These are phyloP conservation scores for Blastobasis adustella DNA, from an alignment of 2,888 invertebrate species.

Conservation along the genomic window DNA sequence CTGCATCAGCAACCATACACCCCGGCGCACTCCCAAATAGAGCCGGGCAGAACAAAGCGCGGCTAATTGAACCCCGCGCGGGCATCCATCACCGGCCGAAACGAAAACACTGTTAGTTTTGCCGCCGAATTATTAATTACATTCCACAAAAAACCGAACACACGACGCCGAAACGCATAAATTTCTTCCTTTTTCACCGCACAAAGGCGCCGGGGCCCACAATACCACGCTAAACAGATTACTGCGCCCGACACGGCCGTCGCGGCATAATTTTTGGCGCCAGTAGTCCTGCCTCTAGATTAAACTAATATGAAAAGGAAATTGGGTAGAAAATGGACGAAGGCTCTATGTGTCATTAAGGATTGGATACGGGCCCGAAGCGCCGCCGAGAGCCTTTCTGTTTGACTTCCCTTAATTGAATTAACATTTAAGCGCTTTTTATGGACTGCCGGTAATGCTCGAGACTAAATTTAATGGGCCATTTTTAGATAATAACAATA, in stretches of 20 bases:
- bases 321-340: slow-evolving; percentile 73
- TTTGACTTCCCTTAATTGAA: slow-evolving; percentile 71
- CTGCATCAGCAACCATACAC: too few species aligned
- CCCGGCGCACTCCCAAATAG: neutral
- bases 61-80: slow-evolving; percentile 43
- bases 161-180: slow-evolving; percentile 73
- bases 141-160: slow-evolving; percentile 70
- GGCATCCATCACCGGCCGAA: slow-evolving; percentile 58
- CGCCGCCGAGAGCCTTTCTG: slow-evolving; percentile 53
- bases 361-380: slow-evolving; percentile 60
- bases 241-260: slow-evolving; percentile 65
- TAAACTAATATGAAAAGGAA: slow-evolving; percentile 75
- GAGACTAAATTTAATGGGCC: slow-evolving; percentile 56
- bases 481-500: slow-evolving; percentile 61
- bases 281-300: slow-evolving; percentile 72
- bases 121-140: slow-evolving; percentile 77
- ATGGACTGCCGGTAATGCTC: slow-evolving; percentile 60
- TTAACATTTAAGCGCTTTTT: slow-evolving; percentile 67
- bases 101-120: slow-evolving; percentile 76
- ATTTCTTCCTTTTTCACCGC: slow-evolving; percentile 73
- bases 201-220: slow-evolving; percentile 66
- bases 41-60: slow-evolving; percentile 13
- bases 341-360: slow-evolving; percentile 71
- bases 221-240: slow-evolving; percentile 72
- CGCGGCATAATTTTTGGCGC: slow-evolving; percentile 74